A percentile compares a stretch with the other conserved stretches of the same genome.
Conservation (phyloP, 2,113 vertebrate genomes). For the Stomatorhinus ivindoensis region DNA sequence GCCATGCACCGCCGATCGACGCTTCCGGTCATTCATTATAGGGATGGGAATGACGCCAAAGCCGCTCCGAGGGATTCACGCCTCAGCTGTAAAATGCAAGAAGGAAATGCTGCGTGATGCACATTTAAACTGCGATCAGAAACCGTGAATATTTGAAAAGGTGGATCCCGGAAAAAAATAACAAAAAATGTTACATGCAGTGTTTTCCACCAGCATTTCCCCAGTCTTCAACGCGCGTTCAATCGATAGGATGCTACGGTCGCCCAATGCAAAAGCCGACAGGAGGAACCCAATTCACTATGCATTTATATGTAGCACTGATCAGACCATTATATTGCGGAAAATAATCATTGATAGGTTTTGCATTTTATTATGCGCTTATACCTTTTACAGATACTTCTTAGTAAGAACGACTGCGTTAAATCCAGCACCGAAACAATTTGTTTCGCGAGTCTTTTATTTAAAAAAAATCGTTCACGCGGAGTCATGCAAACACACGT, state of each 20-base stretch:
- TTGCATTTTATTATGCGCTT: not conserved
- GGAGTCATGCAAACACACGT: not conserved
- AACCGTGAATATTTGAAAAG: not conserved
- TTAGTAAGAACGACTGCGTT: not conserved
- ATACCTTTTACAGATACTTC: not conserved
- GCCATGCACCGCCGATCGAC: constrained; percentile 9
- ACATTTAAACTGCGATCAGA: constrained; percentile 7
- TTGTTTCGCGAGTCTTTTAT: not conserved
- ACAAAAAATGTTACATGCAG: not conserved
- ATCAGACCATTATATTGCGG: not conserved
- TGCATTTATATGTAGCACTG: not conserved
- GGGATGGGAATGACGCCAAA: constrained; percentile 28
- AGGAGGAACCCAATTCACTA: not conserved
- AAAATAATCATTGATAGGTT: not conserved
- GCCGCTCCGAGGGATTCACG: constrained; percentile 21
- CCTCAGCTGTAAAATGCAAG: constrained; percentile 11
- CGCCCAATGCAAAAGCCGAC: not conserved
- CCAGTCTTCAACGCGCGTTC: not conserved
- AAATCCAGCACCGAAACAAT: not conserved
- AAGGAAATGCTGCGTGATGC: constrained; percentile 22
- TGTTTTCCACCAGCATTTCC: not conserved
- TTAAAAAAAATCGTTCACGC: not conserved
- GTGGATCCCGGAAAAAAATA: not conserved
- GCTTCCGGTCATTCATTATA: constrained; percentile 29
- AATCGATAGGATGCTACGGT: not conserved